Evolutionary conservation across 2,797 vertebrate genomes (phyloP).

Genomic region (Mycteria americana): DNA sequence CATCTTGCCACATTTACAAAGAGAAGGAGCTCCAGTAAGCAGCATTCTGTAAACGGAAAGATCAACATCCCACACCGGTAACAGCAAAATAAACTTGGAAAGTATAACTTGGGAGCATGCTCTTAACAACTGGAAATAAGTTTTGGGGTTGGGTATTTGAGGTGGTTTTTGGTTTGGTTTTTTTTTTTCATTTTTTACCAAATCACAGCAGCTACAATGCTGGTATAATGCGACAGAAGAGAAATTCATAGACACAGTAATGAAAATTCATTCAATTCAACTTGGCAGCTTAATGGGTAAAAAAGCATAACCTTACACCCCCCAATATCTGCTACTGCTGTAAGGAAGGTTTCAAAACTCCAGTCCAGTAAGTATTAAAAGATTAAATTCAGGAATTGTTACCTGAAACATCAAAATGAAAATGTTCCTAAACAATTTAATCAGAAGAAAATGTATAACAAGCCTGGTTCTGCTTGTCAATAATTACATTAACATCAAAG

Average conservation of each 20-base stretch:
- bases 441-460: not conserved
- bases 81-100: not conserved
- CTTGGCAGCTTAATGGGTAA: not conserved
- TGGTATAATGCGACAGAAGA: not conserved
- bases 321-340: not conserved
- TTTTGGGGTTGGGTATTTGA: not conserved
- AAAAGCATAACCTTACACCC: not conserved
- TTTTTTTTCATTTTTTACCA: not conserved
- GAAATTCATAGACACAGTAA: not conserved
- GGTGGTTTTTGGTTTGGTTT: accelerated
- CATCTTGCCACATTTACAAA: not conserved
- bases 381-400: not conserved
- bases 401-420: not conserved
- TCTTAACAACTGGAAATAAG: not conserved
- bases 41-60: not conserved
- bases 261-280: not conserved
- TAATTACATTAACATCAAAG: not conserved
- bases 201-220: not conserved
- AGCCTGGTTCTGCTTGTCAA: not conserved
- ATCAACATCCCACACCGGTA: accelerated
- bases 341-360: not conserved
- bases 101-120: not conserved
- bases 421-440: not conserved
- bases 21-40: not conserved
- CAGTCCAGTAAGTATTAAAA: not conserved